phyloP scores from a whole-genome alignment of 1,140 invertebrate species.

The Panulirus ornatus region DNA sequence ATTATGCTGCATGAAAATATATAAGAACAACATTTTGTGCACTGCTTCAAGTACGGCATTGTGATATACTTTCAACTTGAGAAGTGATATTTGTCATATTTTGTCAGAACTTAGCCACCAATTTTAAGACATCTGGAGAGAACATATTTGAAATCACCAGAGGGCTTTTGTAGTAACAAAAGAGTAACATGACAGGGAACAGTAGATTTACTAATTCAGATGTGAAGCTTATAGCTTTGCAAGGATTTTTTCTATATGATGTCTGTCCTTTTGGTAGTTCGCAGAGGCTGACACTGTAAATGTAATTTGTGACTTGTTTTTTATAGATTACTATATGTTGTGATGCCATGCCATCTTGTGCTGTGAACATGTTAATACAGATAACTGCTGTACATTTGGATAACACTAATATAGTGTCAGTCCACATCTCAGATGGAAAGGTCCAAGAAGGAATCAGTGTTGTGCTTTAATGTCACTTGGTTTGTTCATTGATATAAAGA shows the following conservation, averaged over 20 bases:
- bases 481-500: background rate
- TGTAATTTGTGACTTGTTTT: background rate
- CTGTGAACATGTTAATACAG: background rate
- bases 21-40: background rate
- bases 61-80: background rate
- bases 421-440: background rate
- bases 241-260: constrained; percentile 6
- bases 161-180: background rate
- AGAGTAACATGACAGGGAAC: background rate
- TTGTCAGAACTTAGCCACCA: no score
- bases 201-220: background rate
- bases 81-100: background rate
- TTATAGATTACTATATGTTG: background rate
- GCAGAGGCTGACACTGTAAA: background rate
- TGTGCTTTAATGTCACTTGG: constrained; percentile 26
- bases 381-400: background rate
- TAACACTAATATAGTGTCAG: background rate
- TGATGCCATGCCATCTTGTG: constrained; percentile 20
- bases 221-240: background rate
- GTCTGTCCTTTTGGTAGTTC: background rate
- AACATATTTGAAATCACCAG: background rate
- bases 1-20: background rate
- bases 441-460: constrained; percentile 22
- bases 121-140: background rate
- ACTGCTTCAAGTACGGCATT: background rate